Evolutionary conservation across 1,140 invertebrate species (phyloP), one percentile per base, ranked within the genome.

Genomic region (Drosophila varians): DNA sequence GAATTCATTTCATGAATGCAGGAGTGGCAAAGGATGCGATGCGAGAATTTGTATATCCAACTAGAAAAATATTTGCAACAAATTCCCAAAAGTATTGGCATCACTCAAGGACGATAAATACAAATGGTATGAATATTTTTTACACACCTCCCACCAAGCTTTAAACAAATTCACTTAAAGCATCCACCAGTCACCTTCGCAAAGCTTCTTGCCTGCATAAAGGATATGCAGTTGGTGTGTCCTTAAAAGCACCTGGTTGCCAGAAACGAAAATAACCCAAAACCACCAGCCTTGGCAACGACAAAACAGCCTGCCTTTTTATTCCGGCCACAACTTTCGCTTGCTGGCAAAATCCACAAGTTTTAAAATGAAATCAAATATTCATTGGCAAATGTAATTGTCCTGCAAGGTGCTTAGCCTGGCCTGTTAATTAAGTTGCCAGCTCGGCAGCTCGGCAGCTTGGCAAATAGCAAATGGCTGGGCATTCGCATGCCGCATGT

Each of bases 1-100:
- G 65, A 78, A 72, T 75, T 68, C 74, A 78, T 84, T 62, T 46
- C 57, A 58, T 71, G n/a, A n/a, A n/a, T n/a, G n/a, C n/a, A n/a
- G n/a, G n/a, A n/a, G n/a, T n/a, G n/a, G n/a, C n/a, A n/a, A n/a
- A n/a, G n/a, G n/a, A n/a, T n/a, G n/a, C n/a, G n/a, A n/a, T 28
- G 8, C 26, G 26, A 28, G 8, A 9, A 28, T 28, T 28, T 28
- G 26, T 28, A 28, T 28, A 7, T 9, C 3, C 28, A 11, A 3
- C 11, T 31, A 9, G 28, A 9, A 28, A 28, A 28, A 31, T 31
- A 31, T 31, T 31, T 31, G 2, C 28, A 31, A 31, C 28, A 31
- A 31, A 31, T 31, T 28, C 8, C 26, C 2, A 31, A 31, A 11
- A 31, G 28, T 31, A n/a, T 31, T 31, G 9, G 28, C 9, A 11